Evolutionary conservation across 2,113 vertebrate species (phyloP).

Genomic region (Periophthalmodon schlosseri): DNA sequence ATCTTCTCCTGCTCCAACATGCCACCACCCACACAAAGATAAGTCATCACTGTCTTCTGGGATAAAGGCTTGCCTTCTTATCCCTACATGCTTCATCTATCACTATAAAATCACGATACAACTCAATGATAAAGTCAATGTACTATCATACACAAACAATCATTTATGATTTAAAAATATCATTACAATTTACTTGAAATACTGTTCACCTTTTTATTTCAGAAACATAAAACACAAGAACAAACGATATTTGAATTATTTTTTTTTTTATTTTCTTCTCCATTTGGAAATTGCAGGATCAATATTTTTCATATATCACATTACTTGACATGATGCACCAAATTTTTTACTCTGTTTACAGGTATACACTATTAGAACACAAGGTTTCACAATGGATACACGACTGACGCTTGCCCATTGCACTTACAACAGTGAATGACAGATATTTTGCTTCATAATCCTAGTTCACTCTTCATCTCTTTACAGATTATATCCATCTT

Average conservation of each 20-base stretch:
- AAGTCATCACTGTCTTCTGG: slow-evolving; percentile 47
- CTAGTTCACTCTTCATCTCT: slow-evolving; percentile 39
- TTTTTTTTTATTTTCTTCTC: slow-evolving; percentile 88
- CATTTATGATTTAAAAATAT: no score
- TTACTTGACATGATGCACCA: slow-evolving; percentile 93
- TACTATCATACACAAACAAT: not conserved
- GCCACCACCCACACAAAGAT: slow-evolving; percentile 49
- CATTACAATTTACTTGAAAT: no score
- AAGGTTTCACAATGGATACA: slow-evolving; percentile 93
- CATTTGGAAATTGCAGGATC: slow-evolving; percentile 91
- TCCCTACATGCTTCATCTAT: slow-evolving; percentile 39
- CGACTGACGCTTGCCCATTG: slow-evolving; percentile 90
- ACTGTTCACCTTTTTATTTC: no score
- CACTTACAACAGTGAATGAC: slow-evolving; percentile 88
- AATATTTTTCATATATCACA: slow-evolving; percentile 90
- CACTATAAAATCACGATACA: slow-evolving; percentile 19
- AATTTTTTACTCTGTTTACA: slow-evolving; percentile 93
- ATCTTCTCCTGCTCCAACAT: slow-evolving; percentile 31
- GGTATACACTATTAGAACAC: slow-evolving; percentile 94
- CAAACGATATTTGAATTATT: slow-evolving; percentile 69
- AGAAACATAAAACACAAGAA: slow-evolving; percentile 15
- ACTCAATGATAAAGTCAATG: not conserved
- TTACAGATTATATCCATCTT: slow-evolving; percentile 70
- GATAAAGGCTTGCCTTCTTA: slow-evolving; percentile 43
- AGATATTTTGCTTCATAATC: slow-evolving; percentile 59